Conservation (phyloP, 2,888 invertebrate species). For the Drosophila crucigera region DNA sequence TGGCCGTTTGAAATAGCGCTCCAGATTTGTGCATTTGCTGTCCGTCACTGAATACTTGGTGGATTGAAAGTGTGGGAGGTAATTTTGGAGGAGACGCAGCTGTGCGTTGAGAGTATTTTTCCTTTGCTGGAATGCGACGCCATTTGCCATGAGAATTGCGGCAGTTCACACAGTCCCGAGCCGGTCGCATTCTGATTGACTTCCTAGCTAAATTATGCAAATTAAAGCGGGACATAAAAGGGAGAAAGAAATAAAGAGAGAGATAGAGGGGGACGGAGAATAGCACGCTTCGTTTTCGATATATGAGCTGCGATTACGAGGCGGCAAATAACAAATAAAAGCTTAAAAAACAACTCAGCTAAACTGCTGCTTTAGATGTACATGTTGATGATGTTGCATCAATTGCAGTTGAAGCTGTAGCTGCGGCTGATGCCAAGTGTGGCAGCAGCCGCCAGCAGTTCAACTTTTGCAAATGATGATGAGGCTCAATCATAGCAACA, state of each 20-base stretch:
- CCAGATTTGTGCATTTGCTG: slow-evolving; percentile 32
- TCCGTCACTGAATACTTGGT: slow-evolving; percentile 8
- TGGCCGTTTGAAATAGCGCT: slow-evolving; percentile 41
- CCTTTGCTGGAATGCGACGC: slow-evolving; percentile 52
- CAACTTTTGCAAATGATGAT: slow-evolving; percentile 76
- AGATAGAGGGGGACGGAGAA: not conserved
- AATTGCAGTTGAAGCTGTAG: slow-evolving; percentile 7
- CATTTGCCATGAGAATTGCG: slow-evolving; percentile 55
- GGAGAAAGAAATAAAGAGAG: not conserved
- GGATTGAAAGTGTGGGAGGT: slow-evolving; percentile 30
- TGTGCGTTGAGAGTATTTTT: slow-evolving; percentile 40
- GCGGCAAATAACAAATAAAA: slow-evolving; percentile 62
- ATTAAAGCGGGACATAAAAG: slow-evolving; percentile 41
- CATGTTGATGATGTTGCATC: slow-evolving; percentile 10
- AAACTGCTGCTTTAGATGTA: slow-evolving; percentile 41
- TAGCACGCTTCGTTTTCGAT: slow-evolving; percentile 66
- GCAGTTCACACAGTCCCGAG: slow-evolving; percentile 54
- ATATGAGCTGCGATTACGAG: slow-evolving; percentile 76
- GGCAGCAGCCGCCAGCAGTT: slow-evolving; percentile 65
- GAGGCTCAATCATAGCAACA: slow-evolving; percentile 51
- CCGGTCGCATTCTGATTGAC: slow-evolving; percentile 48
- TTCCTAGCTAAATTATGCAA: slow-evolving; percentile 59
- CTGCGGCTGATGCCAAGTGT: slow-evolving; percentile 52
- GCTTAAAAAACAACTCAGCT: slow-evolving; percentile 69
- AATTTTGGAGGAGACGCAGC: slow-evolving; percentile 38